Base-by-base conservation (phyloP, 2,113 vertebrate genomes). In the Acrocephalus kingi region DNA sequence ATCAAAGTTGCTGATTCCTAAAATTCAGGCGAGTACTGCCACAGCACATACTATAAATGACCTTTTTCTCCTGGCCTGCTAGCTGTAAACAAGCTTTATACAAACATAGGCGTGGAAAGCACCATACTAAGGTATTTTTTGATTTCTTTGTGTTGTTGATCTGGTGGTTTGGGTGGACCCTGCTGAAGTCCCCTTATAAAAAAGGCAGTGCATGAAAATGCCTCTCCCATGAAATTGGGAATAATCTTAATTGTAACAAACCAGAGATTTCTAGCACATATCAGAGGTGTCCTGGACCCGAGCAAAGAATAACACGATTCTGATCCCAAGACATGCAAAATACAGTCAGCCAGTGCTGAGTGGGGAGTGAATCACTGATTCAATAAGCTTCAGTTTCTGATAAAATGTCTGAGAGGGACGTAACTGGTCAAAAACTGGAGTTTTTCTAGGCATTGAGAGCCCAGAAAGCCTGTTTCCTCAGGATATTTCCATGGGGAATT, bases 1-100 rank as follows among this genome's bases (percentile, higher is more conserved):
- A 37, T 63, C 48, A 7, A 68, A 94, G 80, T 7, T 92, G 92
- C 94, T 90, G 93, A 94, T 90, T 91, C 68, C 73, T 68, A 15
- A 86, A 88, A 71, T 74, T 90, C 76, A 68, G 76, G 68, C 17
- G 0, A 77, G 45, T 55, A 55, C 13, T 48, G 51, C 68, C 67
- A 33, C 10, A 3, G 78, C n/a, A 7, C 64, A 35, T 30, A 37
- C 56, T 88, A 67, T 17, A 92, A 74, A 92, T 75, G 31, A 75
- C 56, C 12, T 82, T 93, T 85, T 80, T 93, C 75, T 87, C 43
- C 55, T 24, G 59, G 28, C 22, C 75, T 1, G 1, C 71, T 66
- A n/a, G 24, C 55, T 81, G 72, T 77, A 86, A 90, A 83, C 39
- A 88, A 77, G 52, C 49, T 35, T 48, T 37, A 74, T 77, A 63